These are phyloP conservation scores for Diabrotica virgifera DNA, from an alignment of 1,140 invertebrate genomes.

Conservation along the genomic window DNA sequence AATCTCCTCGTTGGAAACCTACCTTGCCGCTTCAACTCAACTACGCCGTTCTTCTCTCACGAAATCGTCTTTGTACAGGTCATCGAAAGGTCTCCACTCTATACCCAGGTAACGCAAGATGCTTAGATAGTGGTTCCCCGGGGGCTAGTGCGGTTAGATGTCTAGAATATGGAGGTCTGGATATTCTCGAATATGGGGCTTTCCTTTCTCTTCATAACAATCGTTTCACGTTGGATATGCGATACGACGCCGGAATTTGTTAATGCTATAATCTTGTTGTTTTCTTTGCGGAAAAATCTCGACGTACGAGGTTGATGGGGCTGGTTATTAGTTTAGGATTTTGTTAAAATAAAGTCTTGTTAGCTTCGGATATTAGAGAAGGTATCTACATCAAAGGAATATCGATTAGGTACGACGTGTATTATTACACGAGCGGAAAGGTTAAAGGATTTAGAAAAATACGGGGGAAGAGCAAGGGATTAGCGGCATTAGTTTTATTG, in stretches of 20 bases:
- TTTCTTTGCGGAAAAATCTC: conserved; percentile 9
- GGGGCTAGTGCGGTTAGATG: conserved; percentile 7
- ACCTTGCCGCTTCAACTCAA: neutral
- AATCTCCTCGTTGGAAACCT: neutral
- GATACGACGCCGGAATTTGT: conserved; percentile 17
- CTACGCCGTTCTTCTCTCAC: neutral
- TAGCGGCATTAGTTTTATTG: too few relatives aligned
- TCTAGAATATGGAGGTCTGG: neutral
- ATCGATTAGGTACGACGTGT: neutral
- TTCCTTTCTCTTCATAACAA: conserved; percentile 4
- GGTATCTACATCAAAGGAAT: too few relatives aligned
- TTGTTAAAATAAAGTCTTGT: too few relatives aligned
- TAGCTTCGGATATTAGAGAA: too few relatives aligned
- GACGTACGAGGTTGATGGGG: too few relatives aligned
- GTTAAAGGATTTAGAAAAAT: neutral
- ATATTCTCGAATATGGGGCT: neutral
- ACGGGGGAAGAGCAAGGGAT: neutral
- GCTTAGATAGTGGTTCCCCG: neutral
- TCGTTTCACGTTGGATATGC: conserved; percentile 16
- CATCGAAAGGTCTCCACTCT: neutral
- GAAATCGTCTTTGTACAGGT: neutral
- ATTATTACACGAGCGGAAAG: neutral
- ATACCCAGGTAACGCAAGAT: conserved; percentile 11
- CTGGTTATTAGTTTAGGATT: too few relatives aligned
- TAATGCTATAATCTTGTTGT: conserved; percentile 16